Evolutionary conservation across 2,113 vertebrate species (phyloP).

Genomic region (Pygoscelis antarcticus): DNA sequence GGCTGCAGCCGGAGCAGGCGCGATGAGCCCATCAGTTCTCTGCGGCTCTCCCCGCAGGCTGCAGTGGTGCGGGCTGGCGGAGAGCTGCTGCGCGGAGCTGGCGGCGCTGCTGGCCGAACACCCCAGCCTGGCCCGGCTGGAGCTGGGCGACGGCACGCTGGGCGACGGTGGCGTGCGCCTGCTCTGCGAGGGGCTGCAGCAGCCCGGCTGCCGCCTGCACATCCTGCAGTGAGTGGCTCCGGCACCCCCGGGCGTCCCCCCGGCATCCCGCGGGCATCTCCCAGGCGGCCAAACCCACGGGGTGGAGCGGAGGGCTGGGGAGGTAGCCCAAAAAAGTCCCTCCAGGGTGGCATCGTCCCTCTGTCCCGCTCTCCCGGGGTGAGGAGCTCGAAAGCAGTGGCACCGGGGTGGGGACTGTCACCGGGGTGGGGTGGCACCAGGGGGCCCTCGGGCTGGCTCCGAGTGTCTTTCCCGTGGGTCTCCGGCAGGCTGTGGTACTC

Average conservation of each 20-base stretch:
- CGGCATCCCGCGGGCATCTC: fast-evolving
- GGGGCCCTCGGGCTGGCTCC: fast-evolving
- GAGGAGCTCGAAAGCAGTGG: not conserved
- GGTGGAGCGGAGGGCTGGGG: fast-evolving
- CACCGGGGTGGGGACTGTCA: fast-evolving
- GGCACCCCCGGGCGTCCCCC: no score
- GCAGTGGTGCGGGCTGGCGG: not conserved
- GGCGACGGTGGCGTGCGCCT: not conserved
- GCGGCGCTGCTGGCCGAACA: not conserved
- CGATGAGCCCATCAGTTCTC: not conserved
- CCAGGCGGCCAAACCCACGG: fast-evolving
- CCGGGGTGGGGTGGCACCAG: fast-evolving
- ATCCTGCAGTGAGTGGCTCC: not conserved
- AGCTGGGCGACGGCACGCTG: not conserved
- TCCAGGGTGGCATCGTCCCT: fast-evolving
- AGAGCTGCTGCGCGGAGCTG: not conserved
- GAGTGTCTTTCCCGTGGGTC: fast-evolving
- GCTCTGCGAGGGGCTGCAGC: constrained; percentile 2
- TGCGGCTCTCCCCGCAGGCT: not conserved
- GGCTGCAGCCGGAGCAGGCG: not conserved
- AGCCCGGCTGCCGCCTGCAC: not conserved
- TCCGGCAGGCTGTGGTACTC: not conserved
- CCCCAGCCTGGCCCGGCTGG: not conserved
- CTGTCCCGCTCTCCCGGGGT: not conserved
- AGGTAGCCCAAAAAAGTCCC: not conserved